A percentile compares a stretch with the other conserved stretches of the same genome.
Conservation (phyloP, 2,888 invertebrate species). For the Baronia brevicornis region DNA sequence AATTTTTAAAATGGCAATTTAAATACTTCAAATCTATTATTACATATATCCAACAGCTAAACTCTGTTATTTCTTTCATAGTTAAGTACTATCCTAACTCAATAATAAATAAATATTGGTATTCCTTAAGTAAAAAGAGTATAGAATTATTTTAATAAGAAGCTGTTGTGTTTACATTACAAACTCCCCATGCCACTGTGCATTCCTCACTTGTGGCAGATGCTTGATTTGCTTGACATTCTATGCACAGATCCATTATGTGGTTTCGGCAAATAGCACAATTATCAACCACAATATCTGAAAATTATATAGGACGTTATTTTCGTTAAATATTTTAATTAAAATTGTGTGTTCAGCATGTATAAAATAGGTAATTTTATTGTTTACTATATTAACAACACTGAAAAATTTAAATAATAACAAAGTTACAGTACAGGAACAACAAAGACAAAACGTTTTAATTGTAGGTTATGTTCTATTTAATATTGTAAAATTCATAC, state of each 20-base stretch:
- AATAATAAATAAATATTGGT: too few relatives aligned
- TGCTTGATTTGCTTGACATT: slow-evolving; percentile 98
- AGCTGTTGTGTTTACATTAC: slow-evolving; percentile 82
- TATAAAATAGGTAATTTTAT: background rate
- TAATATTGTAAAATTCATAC: slow-evolving; percentile 71
- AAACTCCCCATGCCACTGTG: slow-evolving; percentile 99
- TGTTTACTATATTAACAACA: slow-evolving; percentile 12
- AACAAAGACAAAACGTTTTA: too few relatives aligned
- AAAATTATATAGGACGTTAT: background rate
- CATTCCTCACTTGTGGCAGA: slow-evolving; percentile 99
- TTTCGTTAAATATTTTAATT: background rate
- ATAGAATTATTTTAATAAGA: background rate
- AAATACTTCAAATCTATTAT: too few relatives aligned
- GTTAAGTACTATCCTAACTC: too few relatives aligned
- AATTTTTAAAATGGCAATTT: too few relatives aligned
- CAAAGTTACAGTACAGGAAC: too few relatives aligned
- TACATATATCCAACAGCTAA: too few relatives aligned
- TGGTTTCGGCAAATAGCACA: slow-evolving; percentile 99
- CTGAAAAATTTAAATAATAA: slow-evolving; percentile 8
- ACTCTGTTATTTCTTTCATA: too few relatives aligned
- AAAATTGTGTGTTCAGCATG: slow-evolving; percentile 6
- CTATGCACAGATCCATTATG: slow-evolving; percentile 99
- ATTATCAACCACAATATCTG: slow-evolving; percentile 99
- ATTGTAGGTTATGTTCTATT: slow-evolving; percentile 7
- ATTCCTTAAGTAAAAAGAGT: background rate